These are phyloP conservation scores for Xiphorhynchus erythropygius DNA, from an alignment of 2,797 vertebrate genomes.

Conservation along the genomic window DNA sequence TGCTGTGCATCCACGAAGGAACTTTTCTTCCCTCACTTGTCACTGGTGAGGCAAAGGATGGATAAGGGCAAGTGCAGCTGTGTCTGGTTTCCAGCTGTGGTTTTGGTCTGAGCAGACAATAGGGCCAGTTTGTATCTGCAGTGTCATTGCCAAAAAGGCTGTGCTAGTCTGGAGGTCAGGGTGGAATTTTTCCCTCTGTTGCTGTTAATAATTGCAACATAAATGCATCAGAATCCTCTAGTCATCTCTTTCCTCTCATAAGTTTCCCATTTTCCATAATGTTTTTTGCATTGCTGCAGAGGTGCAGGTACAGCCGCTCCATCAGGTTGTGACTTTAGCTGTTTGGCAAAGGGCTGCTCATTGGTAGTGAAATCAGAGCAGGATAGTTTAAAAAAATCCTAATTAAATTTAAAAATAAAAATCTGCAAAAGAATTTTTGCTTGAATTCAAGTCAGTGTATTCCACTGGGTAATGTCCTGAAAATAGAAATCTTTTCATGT, in stretches of 20 bases:
- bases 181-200: fast-evolving
- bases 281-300: not conserved
- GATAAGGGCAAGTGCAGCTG: not conserved
- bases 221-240: not conserved
- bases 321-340: not conserved
- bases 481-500: not conserved
- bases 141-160: not conserved
- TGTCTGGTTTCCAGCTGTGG: not conserved
- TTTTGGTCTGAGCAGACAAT: not conserved
- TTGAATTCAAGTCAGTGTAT: not conserved
- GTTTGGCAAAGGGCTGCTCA: not conserved
- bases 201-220: not conserved
- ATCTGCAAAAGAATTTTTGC: not conserved
- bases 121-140: not conserved
- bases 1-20: not conserved
- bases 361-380: not conserved
- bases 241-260: not conserved
- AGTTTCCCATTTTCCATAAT: not conserved
- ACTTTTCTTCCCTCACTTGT: not conserved
- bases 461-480: not conserved
- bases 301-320: too few species aligned
- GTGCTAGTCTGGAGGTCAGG: not conserved
- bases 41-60: fast-evolving
- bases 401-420: not conserved
- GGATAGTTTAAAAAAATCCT: not conserved